Evolutionary conservation across 1,140 invertebrate species (phyloP).

Genomic region (Hyles euphorbiae): DNA sequence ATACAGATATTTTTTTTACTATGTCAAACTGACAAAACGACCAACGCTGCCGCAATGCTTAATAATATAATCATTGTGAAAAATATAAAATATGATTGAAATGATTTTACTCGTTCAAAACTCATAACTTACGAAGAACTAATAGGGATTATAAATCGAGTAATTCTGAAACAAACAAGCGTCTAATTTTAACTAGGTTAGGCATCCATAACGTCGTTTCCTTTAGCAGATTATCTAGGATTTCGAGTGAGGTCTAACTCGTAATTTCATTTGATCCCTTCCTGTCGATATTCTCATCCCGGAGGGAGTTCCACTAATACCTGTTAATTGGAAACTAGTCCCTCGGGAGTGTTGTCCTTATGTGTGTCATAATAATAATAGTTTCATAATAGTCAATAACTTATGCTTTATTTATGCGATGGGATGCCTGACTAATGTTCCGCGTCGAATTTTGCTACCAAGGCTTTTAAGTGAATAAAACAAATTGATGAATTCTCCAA

Average conservation of each 20-base stretch:
- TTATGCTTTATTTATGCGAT: constrained; percentile 1
- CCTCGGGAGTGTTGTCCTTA: constrained; percentile 14
- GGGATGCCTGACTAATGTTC: no score
- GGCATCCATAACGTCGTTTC: constrained; percentile 14
- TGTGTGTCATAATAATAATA: constrained; percentile 12
- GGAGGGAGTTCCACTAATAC: constrained; percentile 24
- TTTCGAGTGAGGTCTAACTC: constrained; percentile 32
- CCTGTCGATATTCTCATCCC: constrained; percentile 28
- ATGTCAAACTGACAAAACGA: no score
- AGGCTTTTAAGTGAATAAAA: neutral
- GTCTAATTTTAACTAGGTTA: neutral
- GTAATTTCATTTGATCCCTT: constrained; percentile 33
- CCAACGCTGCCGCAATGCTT: no score
- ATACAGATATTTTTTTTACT: no score
- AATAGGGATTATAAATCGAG: neutral
- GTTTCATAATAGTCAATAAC: constrained; percentile 13
- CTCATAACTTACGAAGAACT: no score
- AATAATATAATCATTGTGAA: no score
- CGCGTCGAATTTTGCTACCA: no score
- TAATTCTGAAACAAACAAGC: neutral
- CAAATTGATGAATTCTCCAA: no score
- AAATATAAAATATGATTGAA: no score
- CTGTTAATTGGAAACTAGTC: constrained; percentile 35
- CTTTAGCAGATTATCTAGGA: constrained; percentile 26
- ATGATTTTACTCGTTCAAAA: no score